Base-by-base conservation (phyloP, 2,888 invertebrate genomes). In the Drosophila anomalata region DNA sequence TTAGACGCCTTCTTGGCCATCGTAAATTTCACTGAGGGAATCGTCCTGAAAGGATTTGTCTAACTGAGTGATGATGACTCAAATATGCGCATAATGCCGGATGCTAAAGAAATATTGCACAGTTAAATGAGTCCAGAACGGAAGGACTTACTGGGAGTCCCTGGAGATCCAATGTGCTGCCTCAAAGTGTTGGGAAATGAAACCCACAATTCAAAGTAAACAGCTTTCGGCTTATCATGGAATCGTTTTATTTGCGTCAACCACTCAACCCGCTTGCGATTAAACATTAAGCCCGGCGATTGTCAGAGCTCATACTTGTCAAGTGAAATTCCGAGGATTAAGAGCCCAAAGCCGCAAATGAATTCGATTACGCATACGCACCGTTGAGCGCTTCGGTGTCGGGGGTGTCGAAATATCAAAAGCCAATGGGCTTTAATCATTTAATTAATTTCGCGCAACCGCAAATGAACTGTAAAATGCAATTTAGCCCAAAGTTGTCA, bases 61-160 rank as follows among this genome's bases (percentile, higher is more conserved):
- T 60, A 50, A 53, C 53, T 41, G 76, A 70, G 73, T 68, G 78
- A 78, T 71, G 69, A 61, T 56, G 70, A 47, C 60, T 74, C 57
- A 68, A 78, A 72, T 80, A 73, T 79, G 84, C 84, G 76, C 81
- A 78, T 73, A 71, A 63, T 73, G 60, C 56, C 63, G 72, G 58
- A 57, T 48, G 65, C 51, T 24, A n/a, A 55, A 51, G 50, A 12
- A 55, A 39, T 54, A 51, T 61, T 41, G n/a, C 44, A 12, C 50
- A 63, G 63, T 51, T 24, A 41, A 66, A 39, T 66, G 31, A 66
- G 46, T 39, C 17, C 33, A 8, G 42, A 51, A 11, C 65, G 65
- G 65, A 65, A 63, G 51, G 63, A 33, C 33, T 63, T 63, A 12
- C 17, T 9, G 3, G 20, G 26, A 44, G 51, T 36, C 56, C 14